phyloP scores from a whole-genome alignment of 2,113 vertebrate genomes.

The Nothobranchius kuhntae region DNA sequence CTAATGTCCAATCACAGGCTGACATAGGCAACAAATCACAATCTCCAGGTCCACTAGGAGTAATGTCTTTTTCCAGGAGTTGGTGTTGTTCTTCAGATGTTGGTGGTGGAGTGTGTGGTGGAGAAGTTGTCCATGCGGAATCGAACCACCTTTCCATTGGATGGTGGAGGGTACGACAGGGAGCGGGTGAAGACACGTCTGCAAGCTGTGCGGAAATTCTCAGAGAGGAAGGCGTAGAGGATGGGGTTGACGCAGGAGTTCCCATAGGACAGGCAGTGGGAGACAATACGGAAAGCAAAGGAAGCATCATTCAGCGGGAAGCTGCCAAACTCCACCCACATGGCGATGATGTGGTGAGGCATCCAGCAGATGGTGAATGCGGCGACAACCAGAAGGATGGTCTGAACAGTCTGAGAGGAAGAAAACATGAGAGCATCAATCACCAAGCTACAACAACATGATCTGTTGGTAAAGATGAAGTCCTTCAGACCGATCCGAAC shows the following conservation, averaged over 20 bases:
- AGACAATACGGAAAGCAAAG: conserved; percentile 83
- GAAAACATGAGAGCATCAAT: neutral
- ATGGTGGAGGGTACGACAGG: conserved; percentile 34
- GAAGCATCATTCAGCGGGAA: conserved; percentile 82
- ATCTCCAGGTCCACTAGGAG: neutral
- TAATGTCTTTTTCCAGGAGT: neutral
- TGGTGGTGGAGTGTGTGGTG: conserved; percentile 77
- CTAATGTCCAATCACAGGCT: neutral
- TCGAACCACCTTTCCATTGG: conserved; percentile 65
- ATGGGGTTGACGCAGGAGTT: conserved; percentile 87
- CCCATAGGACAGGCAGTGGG: conserved; percentile 84
- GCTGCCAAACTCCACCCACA: conserved; percentile 85
- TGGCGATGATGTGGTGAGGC: conserved; percentile 85
- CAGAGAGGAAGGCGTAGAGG: conserved; percentile 85
- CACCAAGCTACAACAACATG: no score
- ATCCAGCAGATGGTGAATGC: conserved; percentile 86
- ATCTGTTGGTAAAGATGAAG: no score
- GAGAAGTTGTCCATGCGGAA: conserved; percentile 83
- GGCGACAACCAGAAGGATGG: conserved; percentile 77
- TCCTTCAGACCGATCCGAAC: no score
- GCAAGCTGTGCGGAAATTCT: conserved; percentile 85
- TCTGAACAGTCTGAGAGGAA: conserved; percentile 81
- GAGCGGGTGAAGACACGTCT: conserved; percentile 74
- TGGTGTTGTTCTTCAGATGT: conserved; percentile 13
- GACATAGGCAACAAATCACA: neutral